A percentile compares a stretch with the other conserved stretches of the same genome.
Conservation (phyloP, 2,113 vertebrate genomes). For the Cricetomys ansorgei region DNA sequence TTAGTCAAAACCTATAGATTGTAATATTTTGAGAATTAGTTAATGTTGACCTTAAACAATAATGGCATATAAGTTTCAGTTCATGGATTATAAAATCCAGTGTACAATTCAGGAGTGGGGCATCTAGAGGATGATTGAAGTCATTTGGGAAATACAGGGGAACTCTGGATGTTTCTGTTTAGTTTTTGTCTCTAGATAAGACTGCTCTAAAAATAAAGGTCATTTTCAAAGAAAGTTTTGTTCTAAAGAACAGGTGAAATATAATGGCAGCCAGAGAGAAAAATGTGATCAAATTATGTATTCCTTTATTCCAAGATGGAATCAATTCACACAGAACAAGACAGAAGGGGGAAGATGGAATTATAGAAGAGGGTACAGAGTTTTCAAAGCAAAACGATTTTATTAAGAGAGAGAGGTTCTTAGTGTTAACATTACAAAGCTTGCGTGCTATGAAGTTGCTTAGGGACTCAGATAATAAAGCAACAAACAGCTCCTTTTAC, state of each 20-base stretch:
- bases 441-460: neutral
- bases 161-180: neutral
- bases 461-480: neutral
- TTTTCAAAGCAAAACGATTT: neutral
- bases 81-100: neutral
- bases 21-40: neutral
- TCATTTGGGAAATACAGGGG: rapidly evolving
- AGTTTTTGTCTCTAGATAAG: neutral
- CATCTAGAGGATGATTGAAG: neutral
- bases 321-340: neutral
- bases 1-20: neutral
- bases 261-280: neutral
- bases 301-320: neutral
- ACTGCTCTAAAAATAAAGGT: neutral
- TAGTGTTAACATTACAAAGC: neutral
- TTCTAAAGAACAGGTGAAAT: neutral
- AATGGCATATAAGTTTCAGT: neutral
- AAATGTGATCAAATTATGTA: neutral
- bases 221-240: neutral
- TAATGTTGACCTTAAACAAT: neutral
- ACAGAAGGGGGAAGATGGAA: neutral
- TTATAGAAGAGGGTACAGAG: neutral
- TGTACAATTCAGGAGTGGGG: neutral
- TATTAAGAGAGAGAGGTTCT: neutral
- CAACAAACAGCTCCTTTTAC: neutral